Conservation (phyloP, 2,888 invertebrate species). For the Patella caerulea region DNA sequence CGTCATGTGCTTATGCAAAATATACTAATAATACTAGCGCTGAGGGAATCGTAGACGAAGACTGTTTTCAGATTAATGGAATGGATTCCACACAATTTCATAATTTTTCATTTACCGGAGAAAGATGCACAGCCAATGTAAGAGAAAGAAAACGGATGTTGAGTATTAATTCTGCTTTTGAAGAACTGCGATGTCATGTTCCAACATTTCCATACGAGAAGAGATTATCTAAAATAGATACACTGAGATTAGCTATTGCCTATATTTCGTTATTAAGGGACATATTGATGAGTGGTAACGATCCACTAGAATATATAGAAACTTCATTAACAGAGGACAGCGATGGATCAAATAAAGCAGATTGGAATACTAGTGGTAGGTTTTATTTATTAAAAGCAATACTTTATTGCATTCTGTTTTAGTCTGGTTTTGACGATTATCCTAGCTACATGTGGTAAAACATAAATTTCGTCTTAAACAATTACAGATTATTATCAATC, state of each 20-base stretch:
- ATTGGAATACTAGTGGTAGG: conserved; percentile 96
- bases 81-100: background rate
- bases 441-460: no score
- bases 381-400: conserved; percentile 15
- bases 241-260: conserved; percentile 94
- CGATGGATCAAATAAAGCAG: conserved; percentile 70
- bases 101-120: background rate
- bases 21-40: background rate
- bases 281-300: conserved; percentile 83
- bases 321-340: background rate
- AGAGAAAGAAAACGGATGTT: conserved; percentile 98
- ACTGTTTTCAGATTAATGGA: background rate
- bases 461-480: no score
- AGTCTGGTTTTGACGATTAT: no score
- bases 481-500: no score
- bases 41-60: background rate
- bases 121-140: conserved; percentile 92
- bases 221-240: conserved; percentile 97
- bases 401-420: no score
- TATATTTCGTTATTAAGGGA: conserved; percentile 89
- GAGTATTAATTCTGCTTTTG: conserved; percentile 93
- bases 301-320: conserved; percentile 91
- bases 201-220: conserved; percentile 99
- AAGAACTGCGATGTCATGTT: conserved; percentile 96
- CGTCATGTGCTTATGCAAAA: background rate